Conservation (phyloP, 2,113 vertebrate species). For the Manacus vitellinus region DNA sequence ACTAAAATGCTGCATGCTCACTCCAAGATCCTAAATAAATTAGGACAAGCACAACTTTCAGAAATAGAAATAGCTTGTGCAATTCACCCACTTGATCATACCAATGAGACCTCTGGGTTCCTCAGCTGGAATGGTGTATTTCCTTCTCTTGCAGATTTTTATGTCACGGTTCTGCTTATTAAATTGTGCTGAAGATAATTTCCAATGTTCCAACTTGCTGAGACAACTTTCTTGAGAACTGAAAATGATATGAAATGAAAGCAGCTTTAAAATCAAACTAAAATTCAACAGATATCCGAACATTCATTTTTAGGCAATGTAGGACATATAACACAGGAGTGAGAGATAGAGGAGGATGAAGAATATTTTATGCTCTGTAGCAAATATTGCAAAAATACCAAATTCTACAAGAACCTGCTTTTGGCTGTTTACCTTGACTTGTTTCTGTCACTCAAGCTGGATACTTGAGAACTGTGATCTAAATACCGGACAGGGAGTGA, state of each 20-base stretch:
- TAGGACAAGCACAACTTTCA: not conserved
- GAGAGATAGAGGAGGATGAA: not conserved
- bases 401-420: not conserved
- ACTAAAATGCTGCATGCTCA: not conserved
- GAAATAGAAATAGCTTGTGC: not conserved
- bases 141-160: not conserved
- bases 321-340: rapidly evolving
- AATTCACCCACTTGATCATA: not conserved
- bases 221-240: not conserved
- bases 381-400: not conserved
- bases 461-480: not conserved
- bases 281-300: not conserved
- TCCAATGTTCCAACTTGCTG: not conserved
- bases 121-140: not conserved
- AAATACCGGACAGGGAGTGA: not conserved
- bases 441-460: not conserved
- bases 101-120: not conserved
- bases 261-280: not conserved
- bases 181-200: not conserved
- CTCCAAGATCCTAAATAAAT: not conserved
- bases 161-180: not conserved
- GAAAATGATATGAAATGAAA: not conserved
- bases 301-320: not conserved
- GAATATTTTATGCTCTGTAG: not conserved
- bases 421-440: not conserved